Conservation (phyloP, 1,140 invertebrate species). For the Rhagoletis pomonella region DNA sequence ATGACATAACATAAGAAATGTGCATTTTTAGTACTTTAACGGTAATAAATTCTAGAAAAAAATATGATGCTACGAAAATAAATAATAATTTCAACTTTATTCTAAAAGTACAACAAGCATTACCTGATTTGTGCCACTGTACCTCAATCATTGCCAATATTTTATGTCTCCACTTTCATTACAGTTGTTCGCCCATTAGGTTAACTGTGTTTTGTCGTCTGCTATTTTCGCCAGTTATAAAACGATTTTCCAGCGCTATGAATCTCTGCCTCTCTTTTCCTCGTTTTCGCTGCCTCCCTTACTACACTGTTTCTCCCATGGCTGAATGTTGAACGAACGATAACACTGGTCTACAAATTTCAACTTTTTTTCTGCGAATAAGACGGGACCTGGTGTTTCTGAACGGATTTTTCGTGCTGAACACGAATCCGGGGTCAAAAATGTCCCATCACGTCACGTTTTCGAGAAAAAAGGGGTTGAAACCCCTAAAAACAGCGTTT, state of each 20-base stretch:
- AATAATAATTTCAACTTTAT: too few species aligned
- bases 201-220: not conserved
- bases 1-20: not conserved
- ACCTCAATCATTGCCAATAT: not conserved
- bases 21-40: too few species aligned
- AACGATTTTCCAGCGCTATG: slow-evolving; percentile 17
- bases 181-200: not conserved
- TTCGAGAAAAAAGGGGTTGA: too few species aligned
- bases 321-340: not conserved
- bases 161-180: not conserved
- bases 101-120: too few species aligned
- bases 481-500: too few species aligned
- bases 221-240: not conserved
- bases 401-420: too few species aligned
- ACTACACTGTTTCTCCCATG: not conserved
- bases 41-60: not conserved
- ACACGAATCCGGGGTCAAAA: too few species aligned
- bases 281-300: not conserved
- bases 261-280: not conserved
- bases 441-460: too few species aligned
- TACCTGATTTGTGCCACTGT: not conserved
- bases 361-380: too few species aligned
- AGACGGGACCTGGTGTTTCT: too few species aligned
- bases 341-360: too few species aligned
- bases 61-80: not conserved